phyloP scores from a whole-genome alignment of 2,888 invertebrate species.

The Galeopsomyia nigrocyanea region DNA sequence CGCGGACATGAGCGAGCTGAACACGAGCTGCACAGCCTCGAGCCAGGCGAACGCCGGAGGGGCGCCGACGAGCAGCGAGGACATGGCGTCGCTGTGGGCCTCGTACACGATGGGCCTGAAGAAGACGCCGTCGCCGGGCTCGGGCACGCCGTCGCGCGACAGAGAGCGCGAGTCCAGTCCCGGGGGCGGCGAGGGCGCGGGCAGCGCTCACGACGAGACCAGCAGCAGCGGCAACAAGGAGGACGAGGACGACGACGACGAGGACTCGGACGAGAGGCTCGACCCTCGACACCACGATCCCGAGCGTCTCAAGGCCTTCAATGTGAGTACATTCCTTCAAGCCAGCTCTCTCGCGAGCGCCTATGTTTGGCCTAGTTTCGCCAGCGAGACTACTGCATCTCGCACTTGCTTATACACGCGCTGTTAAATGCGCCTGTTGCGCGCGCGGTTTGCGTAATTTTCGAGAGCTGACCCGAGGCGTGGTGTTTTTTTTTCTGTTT shows the following conservation, averaged over 20 bases:
- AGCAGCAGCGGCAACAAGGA: conserved; percentile 89
- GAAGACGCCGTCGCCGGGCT: conserved; percentile 64
- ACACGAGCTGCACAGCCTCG: conserved; percentile 9
- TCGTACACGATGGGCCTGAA: conserved; percentile 85
- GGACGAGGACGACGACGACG: conserved; percentile 90
- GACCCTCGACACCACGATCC: conserved; percentile 92
- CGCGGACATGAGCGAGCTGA: conserved; percentile 61
- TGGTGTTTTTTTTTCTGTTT: too few relatives aligned
- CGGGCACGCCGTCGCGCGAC: conserved; percentile 66
- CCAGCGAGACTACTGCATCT: too few relatives aligned
- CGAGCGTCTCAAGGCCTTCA: conserved; percentile 95
- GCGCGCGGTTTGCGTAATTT: too few relatives aligned
- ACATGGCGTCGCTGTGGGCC: conserved; percentile 89
- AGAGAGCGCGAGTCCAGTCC: conserved; percentile 77
- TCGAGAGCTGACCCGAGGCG: too few relatives aligned
- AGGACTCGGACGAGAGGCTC: conserved; percentile 92
- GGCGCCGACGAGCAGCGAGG: conserved; percentile 72
- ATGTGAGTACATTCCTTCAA: conserved; percentile 75
- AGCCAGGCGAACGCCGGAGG: conserved; percentile 54
- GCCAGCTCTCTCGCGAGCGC: too few relatives aligned
- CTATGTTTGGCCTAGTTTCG: too few relatives aligned
- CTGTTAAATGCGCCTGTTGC: too few relatives aligned
- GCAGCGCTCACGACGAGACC: conserved; percentile 86
- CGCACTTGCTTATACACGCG: too few relatives aligned
- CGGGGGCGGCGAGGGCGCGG: conserved; percentile 73